A percentile compares a stretch with the other conserved stretches of the same genome.
phyloP scores from a whole-genome alignment of 2,113 vertebrate species.

The Aldabrachelys gigantea region DNA sequence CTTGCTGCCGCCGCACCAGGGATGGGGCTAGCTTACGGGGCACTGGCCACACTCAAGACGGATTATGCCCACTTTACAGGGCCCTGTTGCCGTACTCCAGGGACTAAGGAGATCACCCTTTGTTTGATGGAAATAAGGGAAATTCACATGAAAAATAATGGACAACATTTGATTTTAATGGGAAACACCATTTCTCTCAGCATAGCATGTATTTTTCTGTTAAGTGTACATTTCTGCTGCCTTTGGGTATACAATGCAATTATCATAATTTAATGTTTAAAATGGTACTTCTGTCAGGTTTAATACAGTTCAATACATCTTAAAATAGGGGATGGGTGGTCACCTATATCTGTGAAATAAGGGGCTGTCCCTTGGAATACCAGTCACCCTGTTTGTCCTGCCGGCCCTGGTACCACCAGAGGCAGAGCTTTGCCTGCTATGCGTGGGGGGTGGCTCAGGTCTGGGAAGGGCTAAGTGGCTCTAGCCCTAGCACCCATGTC shows the following conservation, averaged over 20 bases:
- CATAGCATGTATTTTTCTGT: not conserved
- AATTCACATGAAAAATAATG: too few relatives aligned
- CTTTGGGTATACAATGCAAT: too few relatives aligned
- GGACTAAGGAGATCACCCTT: not conserved
- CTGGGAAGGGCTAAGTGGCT: not conserved
- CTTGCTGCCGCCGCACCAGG: not conserved
- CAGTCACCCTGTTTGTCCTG: not conserved
- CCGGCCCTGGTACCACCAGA: too few relatives aligned
- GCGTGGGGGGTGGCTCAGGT: too few relatives aligned
- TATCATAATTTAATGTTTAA: too few relatives aligned
- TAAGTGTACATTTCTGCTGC: not conserved
- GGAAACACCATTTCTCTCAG: too few relatives aligned
- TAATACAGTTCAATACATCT: not conserved
- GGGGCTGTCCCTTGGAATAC: not conserved
- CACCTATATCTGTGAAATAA: not conserved
- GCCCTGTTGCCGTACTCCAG: not conserved
- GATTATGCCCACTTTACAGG: not conserved
- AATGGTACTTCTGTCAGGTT: too few relatives aligned
- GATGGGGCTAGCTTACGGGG: not conserved
- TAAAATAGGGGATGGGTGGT: not conserved
- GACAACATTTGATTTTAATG: too few relatives aligned
- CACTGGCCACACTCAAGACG: not conserved
- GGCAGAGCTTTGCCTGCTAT: too few relatives aligned
- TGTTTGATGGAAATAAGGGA: too few relatives aligned
- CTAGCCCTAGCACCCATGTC: not conserved